Base-by-base conservation (phyloP, 2,888 invertebrate species). In the Tetranychus truncatus region DNA sequence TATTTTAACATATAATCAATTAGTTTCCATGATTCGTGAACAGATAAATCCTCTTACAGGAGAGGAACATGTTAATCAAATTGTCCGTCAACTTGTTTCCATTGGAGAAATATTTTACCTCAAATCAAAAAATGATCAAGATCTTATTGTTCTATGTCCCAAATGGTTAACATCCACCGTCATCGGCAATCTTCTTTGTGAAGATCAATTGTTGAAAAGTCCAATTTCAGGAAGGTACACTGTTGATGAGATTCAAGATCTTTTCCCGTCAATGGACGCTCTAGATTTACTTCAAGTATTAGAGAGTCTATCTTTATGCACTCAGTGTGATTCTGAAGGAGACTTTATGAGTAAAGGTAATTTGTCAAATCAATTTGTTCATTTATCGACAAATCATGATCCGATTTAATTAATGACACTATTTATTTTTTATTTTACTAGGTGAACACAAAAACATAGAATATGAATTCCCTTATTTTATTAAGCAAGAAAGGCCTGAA, bases 381-480 rank as follows among this genome's bases (percentile, higher is more conserved):
- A 34, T 34, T 34, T 34, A 4, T 34, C 34, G 34, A 34, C 34
- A 34, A 34, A 34, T 24, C 1, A 24, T 24, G 1, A 24, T 1
- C 2, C 24, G 24, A 24, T 24, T 24, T 2, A 24, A 24, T 2
- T 24, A 24, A 24, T 24, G 2, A 24, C 2, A 24, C 5, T 3
- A 34, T 24, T 24, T 34, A 34, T 34, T 34, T 24, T 34, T 34
- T 34, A 34, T 34, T 34, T 34, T 34, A 34, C 34, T 34, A 34
- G 34, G 34, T 34, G 34, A 34, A 34, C 34, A 34, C 4, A 34
- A 34, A 34, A 89, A 89, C 80, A 83, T 88, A 18, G 89, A 89
- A 80, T 90, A 88, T 81, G 90, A 90, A 83, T 89, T 90, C 81
- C 89, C 90, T 0, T 87, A 88, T 79, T 87, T 89, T 73, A 72